Base-by-base conservation (phyloP, 2,888 invertebrate species). In the Aspidapion aeneum region DNA sequence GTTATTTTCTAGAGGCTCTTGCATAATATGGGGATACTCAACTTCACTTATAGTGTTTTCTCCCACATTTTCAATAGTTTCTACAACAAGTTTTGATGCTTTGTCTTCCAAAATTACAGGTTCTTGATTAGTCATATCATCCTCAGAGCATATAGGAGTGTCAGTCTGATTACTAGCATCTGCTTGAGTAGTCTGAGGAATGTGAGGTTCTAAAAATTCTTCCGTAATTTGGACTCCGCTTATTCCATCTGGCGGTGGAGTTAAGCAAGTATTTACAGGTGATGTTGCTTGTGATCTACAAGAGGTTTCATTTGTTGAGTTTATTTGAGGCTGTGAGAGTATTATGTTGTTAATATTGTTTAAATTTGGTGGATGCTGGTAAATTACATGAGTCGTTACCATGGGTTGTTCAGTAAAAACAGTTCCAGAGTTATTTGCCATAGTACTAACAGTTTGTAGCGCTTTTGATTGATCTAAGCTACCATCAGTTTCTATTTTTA, bases 91-190 rank as follows among this genome's bases (percentile, higher is more conserved):
- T 61, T 65, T 67, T n/a, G n/a, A n/a, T 5, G 48, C 54, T 60
- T 69, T 70, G 50, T 59, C 67, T 52, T 64, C 68, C 16, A 20
- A 61, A 19, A 68, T 63, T 3, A 67, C 66, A 51, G 70, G 71
- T 2, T 61, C 49, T 35, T 69, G 69, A 9, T 65, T 63, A 12
- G 69, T 69, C 63, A 83, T 78, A 63, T 83, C 90, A 68, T 90
- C 89, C 61, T 90, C 90, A 70, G 88, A 89, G 72, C 86, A 85
- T 1, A 84, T 80, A 0, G 89, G 87, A 18, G 90, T 87, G 73
- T 93, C 92, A 0, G 93, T 93, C 80, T 93, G 93, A 74, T 92
- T 93, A 59, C 90, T 90, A 0, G 92, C 92, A 73, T 93, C 92
- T 1, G 58, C 20, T 7, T 18, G 18, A 48, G 58, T 62, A 19